Evolutionary conservation across 2,797 vertebrate genomes (phyloP).

Genomic region (Melanotaenia parkinsoni): DNA sequence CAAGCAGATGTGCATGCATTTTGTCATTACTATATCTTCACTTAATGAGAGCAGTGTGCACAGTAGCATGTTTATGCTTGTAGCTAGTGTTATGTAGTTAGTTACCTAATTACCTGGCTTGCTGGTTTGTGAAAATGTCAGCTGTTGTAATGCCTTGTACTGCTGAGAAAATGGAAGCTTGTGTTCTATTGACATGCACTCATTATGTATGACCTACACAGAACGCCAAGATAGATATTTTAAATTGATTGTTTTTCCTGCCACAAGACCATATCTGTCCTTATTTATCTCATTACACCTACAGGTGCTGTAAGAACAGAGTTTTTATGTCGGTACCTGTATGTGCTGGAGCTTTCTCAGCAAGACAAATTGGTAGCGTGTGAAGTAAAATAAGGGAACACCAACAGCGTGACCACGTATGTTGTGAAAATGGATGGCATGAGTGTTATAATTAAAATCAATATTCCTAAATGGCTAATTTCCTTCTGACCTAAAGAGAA

Average conservation of each 20-base stretch:
- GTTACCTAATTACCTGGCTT: conserved; percentile 78
- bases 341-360: conserved; percentile 29
- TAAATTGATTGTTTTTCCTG: conserved; percentile 51
- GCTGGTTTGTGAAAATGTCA: conserved; percentile 80
- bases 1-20: conserved; percentile 67
- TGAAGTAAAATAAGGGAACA: conserved; percentile 30
- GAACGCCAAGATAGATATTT: conserved; percentile 27
- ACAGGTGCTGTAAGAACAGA: conserved; percentile 32
- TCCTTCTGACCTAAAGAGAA: conserved; percentile 29
- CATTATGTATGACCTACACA: conserved; percentile 41
- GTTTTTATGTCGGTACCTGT: conserved; percentile 25
- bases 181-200: conserved; percentile 33
- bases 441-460: conserved; percentile 31
- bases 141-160: conserved; percentile 61
- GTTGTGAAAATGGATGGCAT: conserved; percentile 11
- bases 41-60: conserved; percentile 70
- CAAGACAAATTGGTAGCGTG: conserved; percentile 52
- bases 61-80: conserved; percentile 66
- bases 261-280: conserved; percentile 23
- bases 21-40: conserved; percentile 51
- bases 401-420: conserved; percentile 13
- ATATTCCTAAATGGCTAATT: conserved; percentile 27
- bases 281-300: conserved; percentile 52
- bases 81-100: conserved; percentile 68
- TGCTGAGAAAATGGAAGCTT: conserved; percentile 50